Percentiles rank a stretch among this genome's conserved stretches.
These are phyloP conservation scores for Ptyas mucosa DNA, from an alignment of 2,113 vertebrate genomes.

Conservation along the genomic window DNA sequence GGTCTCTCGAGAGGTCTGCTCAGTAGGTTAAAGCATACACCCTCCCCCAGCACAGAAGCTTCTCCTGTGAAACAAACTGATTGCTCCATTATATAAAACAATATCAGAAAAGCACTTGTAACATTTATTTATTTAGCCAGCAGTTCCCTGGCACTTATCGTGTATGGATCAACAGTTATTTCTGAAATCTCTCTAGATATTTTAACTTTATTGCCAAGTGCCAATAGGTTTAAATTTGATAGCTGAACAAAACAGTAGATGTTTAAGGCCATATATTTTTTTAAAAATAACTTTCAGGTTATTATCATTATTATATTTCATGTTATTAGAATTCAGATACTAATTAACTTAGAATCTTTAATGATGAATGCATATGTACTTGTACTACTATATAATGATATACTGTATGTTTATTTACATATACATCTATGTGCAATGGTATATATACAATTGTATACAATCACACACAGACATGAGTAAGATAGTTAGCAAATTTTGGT, in stretches of 20 bases:
- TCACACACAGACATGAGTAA: background rate
- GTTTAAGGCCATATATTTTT: background rate
- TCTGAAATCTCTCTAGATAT: background rate
- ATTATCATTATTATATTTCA: too few species aligned
- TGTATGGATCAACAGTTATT: background rate
- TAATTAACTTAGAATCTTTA: background rate
- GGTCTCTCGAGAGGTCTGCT: background rate
- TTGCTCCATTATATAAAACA: constrained; percentile 9
- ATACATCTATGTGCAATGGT: background rate
- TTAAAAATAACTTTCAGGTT: background rate
- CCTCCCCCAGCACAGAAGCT: constrained; percentile 12
- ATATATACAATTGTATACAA: too few species aligned
- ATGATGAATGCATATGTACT: background rate
- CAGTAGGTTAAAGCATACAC: background rate
- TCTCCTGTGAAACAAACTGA: background rate
- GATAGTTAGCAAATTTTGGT: background rate
- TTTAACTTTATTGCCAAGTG: background rate
- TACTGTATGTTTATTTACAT: background rate
- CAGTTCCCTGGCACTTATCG: background rate
- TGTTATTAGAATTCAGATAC: background rate
- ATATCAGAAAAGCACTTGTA: background rate
- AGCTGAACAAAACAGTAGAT: background rate
- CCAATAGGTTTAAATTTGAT: background rate
- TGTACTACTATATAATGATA: too few species aligned
- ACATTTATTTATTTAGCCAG: background rate